These are phyloP conservation scores for Chaetodon trifascialis DNA, from an alignment of 2,113 vertebrate species.

Conservation along the genomic window DNA sequence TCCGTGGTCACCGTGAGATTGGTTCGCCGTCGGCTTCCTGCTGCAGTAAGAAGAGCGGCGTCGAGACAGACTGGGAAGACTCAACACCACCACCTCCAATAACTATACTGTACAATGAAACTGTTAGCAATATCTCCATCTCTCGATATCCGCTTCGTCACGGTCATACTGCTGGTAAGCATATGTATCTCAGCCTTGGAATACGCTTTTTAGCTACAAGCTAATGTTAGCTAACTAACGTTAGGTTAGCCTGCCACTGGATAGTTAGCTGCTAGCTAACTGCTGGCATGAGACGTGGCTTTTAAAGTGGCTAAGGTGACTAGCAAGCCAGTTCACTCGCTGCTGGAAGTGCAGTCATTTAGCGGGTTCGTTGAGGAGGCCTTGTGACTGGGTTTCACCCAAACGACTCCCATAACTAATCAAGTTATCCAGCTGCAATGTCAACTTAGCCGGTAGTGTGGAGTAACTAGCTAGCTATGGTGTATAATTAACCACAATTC, in stretches of 20 bases:
- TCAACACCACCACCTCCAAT: slow-evolving; percentile 73
- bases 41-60: slow-evolving; percentile 80
- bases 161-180: slow-evolving; percentile 83
- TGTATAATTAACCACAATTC: not conserved
- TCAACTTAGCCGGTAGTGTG: slow-evolving; percentile 32
- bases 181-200: not conserved
- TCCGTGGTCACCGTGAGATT: slow-evolving; percentile 79
- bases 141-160: slow-evolving; percentile 76
- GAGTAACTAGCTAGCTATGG: not conserved
- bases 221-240: slow-evolving; percentile 62
- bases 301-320: slow-evolving; percentile 39
- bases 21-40: slow-evolving; percentile 82
- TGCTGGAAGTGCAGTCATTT: not conserved
- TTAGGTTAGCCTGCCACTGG: slow-evolving; percentile 30
- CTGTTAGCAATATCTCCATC: slow-evolving; percentile 74
- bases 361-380: not conserved
- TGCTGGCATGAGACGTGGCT: slow-evolving; percentile 52
- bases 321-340: not conserved
- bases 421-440: slow-evolving; percentile 42
- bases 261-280: slow-evolving; percentile 56
- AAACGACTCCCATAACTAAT: not conserved
- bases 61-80: slow-evolving; percentile 80
- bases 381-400: not conserved
- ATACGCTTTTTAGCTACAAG: not conserved
- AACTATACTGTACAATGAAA: slow-evolving; percentile 85